These are phyloP conservation scores for Clivina fossor DNA, from an alignment of 2,888 invertebrate species.

Conservation along the genomic window DNA sequence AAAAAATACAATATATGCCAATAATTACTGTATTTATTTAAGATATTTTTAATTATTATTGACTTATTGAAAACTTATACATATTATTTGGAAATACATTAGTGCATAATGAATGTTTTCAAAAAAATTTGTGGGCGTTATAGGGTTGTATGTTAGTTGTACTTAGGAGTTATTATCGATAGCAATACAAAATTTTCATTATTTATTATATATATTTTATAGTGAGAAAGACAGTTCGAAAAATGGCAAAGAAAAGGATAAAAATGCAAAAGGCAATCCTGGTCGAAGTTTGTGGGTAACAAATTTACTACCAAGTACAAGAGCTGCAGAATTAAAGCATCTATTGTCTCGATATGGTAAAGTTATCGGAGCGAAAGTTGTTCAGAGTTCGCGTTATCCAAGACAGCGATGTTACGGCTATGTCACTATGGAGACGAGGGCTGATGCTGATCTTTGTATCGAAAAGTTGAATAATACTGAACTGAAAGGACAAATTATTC, in stretches of 20 bases:
- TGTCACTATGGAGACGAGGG: conserved; percentile 90
- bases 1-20: too few species aligned
- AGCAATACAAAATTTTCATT: conserved; percentile 3
- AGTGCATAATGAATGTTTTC: too few species aligned
- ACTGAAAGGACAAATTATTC: conserved; percentile 91
- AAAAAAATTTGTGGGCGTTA: too few species aligned
- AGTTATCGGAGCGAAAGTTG: conserved; percentile 94
- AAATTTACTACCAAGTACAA: conserved; percentile 85
- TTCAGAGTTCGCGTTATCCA: conserved; percentile 91
- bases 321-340: conserved; percentile 92
- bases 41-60: too few species aligned
- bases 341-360: conserved; percentile 91
- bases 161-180: too few species aligned
- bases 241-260: conserved; percentile 31
- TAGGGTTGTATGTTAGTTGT: too few species aligned
- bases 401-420: conserved; percentile 94
- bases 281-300: conserved; percentile 91
- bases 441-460: conserved; percentile 88
- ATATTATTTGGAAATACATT: too few species aligned
- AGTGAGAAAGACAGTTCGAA: conserved; percentile 38
- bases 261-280: conserved; percentile 42
- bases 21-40: too few species aligned
- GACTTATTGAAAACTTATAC: too few species aligned
- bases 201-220: conserved; percentile 39
- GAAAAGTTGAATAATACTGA: conserved; percentile 90